These are phyloP conservation scores for Esox masquinongy DNA, from an alignment of 2,797 vertebrate genomes.

Conservation along the genomic window DNA sequence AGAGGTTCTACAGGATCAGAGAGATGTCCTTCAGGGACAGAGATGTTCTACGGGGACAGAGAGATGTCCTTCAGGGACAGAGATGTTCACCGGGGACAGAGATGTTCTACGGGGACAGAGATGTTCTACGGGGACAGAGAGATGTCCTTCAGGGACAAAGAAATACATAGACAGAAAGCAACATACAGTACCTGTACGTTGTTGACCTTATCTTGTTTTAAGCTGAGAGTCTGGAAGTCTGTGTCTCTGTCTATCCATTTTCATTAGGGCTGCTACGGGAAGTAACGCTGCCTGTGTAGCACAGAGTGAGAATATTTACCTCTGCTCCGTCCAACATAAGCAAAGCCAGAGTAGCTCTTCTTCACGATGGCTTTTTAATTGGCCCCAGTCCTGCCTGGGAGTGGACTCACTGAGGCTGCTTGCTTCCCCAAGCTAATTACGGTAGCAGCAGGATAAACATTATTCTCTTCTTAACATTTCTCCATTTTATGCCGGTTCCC, in stretches of 20 bases:
- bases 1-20: neutral
- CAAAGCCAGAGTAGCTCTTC: conserved; percentile 64
- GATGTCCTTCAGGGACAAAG: neutral
- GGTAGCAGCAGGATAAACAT: conserved; percentile 74
- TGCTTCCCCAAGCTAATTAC: conserved; percentile 72
- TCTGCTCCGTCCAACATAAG: conserved; percentile 64
- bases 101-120: neutral
- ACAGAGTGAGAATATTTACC: conserved; percentile 65
- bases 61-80: neutral
- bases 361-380: conserved; percentile 71
- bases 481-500: conserved; percentile 51
- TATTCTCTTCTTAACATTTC: conserved; percentile 64
- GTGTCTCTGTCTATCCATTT: too few species aligned
- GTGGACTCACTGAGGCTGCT: conserved; percentile 53
- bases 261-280: neutral
- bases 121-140: neutral
- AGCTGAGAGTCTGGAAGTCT: conserved; percentile 27
- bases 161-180: neutral
- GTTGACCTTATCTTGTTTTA: neutral
- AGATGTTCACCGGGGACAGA: neutral
- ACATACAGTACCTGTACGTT: conserved; percentile 21
- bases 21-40: neutral
- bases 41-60: neutral
- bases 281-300: conserved; percentile 25
- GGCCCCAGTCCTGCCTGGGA: conserved; percentile 55